These are phyloP conservation scores for Xenopus laevis DNA, from an alignment of 2,113 vertebrate species.

Conservation along the genomic window DNA sequence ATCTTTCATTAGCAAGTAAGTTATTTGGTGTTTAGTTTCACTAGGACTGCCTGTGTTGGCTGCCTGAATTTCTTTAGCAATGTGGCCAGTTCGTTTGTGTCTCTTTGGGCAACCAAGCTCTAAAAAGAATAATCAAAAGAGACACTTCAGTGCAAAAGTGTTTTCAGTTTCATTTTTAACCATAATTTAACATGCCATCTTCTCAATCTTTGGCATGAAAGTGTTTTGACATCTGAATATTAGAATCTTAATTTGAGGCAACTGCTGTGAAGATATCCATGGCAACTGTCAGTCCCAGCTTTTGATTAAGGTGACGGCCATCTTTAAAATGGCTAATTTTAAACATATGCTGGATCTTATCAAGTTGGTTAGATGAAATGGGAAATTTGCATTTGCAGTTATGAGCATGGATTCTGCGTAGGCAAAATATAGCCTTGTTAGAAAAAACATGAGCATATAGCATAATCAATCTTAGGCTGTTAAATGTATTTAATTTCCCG, in stretches of 20 bases:
- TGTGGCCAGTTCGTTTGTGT: neutral
- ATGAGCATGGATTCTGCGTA: no score
- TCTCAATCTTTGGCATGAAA: neutral
- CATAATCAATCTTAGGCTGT: no score
- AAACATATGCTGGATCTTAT: neutral
- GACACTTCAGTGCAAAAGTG: neutral
- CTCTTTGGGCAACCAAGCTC: neutral
- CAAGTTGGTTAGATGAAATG: no score
- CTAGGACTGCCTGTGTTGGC: constrained; percentile 2
- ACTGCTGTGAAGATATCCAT: neutral
- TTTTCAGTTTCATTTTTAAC: neutral
- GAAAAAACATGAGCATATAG: no score
- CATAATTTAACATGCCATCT: neutral
- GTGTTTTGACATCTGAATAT: constrained; percentile 6
- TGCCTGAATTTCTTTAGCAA: neutral
- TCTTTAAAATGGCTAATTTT: constrained; percentile 1
- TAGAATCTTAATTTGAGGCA: neutral
- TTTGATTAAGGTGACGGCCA: constrained; percentile 12
- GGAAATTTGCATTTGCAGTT: no score
- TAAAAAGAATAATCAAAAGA: neutral
- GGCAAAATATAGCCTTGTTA: no score
- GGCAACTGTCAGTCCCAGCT: neutral
- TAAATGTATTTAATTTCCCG: no score
- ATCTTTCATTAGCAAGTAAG: constrained; percentile 93
- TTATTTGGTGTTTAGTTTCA: constrained; percentile 47